A percentile compares a stretch with the other conserved stretches of the same genome.
Conservation (phyloP, 2,888 invertebrate genomes). For the Polydrusus cervinus region DNA sequence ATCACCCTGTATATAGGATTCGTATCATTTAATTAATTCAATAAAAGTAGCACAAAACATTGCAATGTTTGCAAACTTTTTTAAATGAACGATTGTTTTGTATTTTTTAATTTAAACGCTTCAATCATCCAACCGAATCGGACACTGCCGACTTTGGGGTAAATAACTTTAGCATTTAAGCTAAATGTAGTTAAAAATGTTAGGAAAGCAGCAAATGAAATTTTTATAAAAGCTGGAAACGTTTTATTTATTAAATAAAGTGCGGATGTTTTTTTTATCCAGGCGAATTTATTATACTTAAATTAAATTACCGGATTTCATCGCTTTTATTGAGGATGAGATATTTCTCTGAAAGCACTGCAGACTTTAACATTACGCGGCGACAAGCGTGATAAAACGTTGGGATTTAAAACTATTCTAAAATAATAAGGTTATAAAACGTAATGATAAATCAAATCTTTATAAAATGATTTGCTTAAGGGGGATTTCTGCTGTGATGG, state of each 20-base stretch:
- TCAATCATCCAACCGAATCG: not conserved
- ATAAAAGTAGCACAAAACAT: not conserved
- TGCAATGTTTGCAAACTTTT: not conserved
- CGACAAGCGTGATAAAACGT: not conserved
- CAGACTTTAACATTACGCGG: not conserved
- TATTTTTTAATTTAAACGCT: constrained; percentile 3
- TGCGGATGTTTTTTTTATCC: not conserved
- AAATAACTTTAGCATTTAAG: constrained; percentile 1
- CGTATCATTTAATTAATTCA: not conserved
- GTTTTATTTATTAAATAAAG: constrained; percentile 16
- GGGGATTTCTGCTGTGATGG: no score
- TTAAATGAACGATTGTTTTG: not conserved
- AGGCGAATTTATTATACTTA: constrained; percentile 3
- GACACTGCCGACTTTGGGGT: not conserved
- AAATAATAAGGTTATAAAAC: not conserved
- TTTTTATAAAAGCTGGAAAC: not conserved
- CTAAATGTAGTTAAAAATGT: constrained; percentile 1
- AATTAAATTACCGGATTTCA: constrained; percentile 7
- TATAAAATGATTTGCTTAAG: not conserved
- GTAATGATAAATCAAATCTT: not conserved
- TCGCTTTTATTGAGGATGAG: not conserved
- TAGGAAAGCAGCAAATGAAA: constrained; percentile 1
- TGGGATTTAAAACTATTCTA: not conserved
- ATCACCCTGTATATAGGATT: no score
- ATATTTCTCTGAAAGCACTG: not conserved